Evolutionary conservation across 2,113 vertebrate genomes (phyloP), one percentile per base, ranked within the genome.

Genomic region (Trichomycterus rosablanca): DNA sequence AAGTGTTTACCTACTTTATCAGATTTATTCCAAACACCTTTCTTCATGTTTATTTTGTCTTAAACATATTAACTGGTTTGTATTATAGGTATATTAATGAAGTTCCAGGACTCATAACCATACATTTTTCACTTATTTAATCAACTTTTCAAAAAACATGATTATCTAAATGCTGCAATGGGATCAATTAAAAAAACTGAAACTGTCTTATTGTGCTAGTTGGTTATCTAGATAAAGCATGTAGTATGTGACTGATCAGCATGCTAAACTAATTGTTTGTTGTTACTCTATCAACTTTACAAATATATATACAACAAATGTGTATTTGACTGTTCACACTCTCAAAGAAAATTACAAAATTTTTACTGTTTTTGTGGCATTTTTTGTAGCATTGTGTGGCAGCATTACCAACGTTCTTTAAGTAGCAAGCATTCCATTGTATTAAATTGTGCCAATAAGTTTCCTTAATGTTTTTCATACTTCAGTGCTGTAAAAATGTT

Each of bases 361-460:
- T n/a, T n/a, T 59, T 7, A 42, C 26, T 23, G 43, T 3, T 57
- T 49, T 50, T 49, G 20, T 39, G 26, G 5, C 19, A 14, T 64
- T 2, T 24, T 15, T 24, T 18, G 61, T 42, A 34, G 18, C 50
- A 46, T 14, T n/a, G n/a, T n/a, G n/a, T n/a, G n/a, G n/a, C n/a
- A n/a, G n/a, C n/a, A n/a, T 19, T 32, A 18, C 26, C 26, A 30
- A 24, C 50, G 16, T 52, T 52, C 15, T 28, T 22, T 5, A 14
- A 63, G 7, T 32, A 34, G 24, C 66, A 60, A 63, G 9, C 4
- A 26, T 75, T 68, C 56, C 22, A 11, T 57, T 23, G 46, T 65
- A 37, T 73, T 68, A 16, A 48, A 56, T 51, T 52, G 73, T 84
- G 84, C 83, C 86, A 84, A 81, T 72, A 8, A 26, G 37, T 58